Conservation (phyloP, 2,888 invertebrate species). For the Elysia crispata region DNA sequence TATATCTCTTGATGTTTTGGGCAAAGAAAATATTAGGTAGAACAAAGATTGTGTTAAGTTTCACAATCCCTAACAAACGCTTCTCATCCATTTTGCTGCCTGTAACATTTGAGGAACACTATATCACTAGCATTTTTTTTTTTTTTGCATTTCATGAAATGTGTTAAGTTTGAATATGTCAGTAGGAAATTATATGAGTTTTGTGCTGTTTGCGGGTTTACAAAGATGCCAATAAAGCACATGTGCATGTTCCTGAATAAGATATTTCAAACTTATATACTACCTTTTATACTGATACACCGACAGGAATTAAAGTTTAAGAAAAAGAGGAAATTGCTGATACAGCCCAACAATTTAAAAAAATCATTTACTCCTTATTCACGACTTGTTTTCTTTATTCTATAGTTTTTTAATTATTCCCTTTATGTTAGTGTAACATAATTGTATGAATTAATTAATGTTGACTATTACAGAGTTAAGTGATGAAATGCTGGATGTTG, state of each 20-base stretch:
- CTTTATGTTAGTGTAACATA: background rate
- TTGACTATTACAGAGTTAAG: conserved; percentile 80
- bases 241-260: too few species aligned
- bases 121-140: too few species aligned
- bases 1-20: background rate
- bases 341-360: too few species aligned
- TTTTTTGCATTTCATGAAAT: too few species aligned
- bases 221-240: too few species aligned
- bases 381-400: background rate
- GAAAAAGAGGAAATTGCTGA: too few species aligned
- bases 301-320: too few species aligned
- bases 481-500: conserved; percentile 81
- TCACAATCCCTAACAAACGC: too few species aligned
- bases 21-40: background rate
- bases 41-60: background rate
- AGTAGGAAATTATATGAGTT: background rate
- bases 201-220: background rate
- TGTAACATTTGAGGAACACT: too few species aligned
- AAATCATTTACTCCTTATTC: background rate
- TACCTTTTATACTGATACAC: too few species aligned
- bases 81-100: too few species aligned
- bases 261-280: too few species aligned
- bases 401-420: background rate
- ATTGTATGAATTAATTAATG: background rate
- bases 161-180: background rate